Evolutionary conservation across 2,888 invertebrate genomes (phyloP), one percentile per base, ranked within the genome.

Genomic region (Thereva unica): DNA sequence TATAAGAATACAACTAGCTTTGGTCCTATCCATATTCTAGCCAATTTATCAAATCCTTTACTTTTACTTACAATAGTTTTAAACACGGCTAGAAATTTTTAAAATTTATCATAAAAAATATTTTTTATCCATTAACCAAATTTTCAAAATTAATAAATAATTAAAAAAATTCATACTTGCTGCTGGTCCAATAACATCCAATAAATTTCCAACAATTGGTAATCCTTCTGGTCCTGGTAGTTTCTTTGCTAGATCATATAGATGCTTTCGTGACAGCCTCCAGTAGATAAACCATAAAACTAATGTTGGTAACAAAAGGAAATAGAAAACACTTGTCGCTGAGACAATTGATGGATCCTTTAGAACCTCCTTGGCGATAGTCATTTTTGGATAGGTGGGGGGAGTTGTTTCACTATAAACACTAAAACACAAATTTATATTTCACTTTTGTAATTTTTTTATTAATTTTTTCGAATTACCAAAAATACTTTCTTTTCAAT

Each of bases 1-100:
- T 85, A 85, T 73, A 92, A 77, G 82, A 91, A 91, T 55, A 92
- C 84, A 38, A 89, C 68, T 52, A 92, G 84, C 76, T 90, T 87
- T 1, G 91, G 90, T 5, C 92, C 92, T 68, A 89, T 85, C 92
- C 92, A 92, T 52, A 91, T 73, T 78, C 84, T 90, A 49, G 88
- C 84, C 0, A 89, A 82, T 4, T 84, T 78, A 64, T 86, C 85
- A 71, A 77, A 90, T 1, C 85, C 83, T 41, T 74, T 72, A 66
- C 78, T 77, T 69, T 78, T 79, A 8, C 74, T 71, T 7, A 80
- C 73, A 4, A 91, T 74, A 57, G 84, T 87, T 68, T 80, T 84
- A 82, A 91, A 92, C 70, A 91, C 90, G 69, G 87, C 91, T 91
- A 77, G 7, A 80, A 78, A 56, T 23, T 23, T 23, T 23, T 23